Conservation (phyloP, 23 tunicate genomes). For the Phallusia fumigata region DNA sequence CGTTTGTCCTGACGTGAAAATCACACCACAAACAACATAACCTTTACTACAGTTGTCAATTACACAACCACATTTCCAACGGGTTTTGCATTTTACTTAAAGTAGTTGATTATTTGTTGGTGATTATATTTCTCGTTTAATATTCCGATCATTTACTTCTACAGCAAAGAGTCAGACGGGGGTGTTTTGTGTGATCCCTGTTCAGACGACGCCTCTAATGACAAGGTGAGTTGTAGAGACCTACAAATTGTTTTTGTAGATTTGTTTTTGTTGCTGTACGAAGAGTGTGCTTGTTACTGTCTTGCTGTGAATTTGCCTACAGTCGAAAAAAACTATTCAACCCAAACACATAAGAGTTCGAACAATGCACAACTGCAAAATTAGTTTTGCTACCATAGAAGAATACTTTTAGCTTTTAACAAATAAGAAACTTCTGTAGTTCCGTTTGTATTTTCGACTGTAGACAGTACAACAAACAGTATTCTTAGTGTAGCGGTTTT, state of each 20-base stretch:
- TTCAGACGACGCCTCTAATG: slow-evolving; percentile 37
- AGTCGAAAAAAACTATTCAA: neutral
- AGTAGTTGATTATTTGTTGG: neutral
- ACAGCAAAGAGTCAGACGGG: slow-evolving; percentile 65
- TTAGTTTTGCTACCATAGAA: neutral
- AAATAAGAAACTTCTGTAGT: neutral
- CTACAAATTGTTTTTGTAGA: neutral
- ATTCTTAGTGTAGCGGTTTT: neutral
- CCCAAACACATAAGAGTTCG: neutral
- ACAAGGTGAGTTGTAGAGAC: neutral
- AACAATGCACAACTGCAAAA: neutral
- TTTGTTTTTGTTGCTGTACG: neutral
- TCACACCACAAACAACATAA: too few relatives aligned
- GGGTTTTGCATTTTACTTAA: neutral
- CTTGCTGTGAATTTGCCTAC: neutral
- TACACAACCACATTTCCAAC: neutral
- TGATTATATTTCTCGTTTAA: too few relatives aligned
- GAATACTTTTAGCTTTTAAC: neutral
- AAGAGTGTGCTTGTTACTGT: neutral
- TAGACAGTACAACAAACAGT: slow-evolving; percentile 1
- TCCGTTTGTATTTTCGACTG: neutral
- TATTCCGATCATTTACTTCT: neutral
- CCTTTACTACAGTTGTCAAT: neutral
- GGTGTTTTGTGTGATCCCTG: slow-evolving; percentile 80
- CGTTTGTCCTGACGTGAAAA: too few relatives aligned